phyloP scores from a whole-genome alignment of 2,888 invertebrate species.

The Ormyrus pomaceus region DNA sequence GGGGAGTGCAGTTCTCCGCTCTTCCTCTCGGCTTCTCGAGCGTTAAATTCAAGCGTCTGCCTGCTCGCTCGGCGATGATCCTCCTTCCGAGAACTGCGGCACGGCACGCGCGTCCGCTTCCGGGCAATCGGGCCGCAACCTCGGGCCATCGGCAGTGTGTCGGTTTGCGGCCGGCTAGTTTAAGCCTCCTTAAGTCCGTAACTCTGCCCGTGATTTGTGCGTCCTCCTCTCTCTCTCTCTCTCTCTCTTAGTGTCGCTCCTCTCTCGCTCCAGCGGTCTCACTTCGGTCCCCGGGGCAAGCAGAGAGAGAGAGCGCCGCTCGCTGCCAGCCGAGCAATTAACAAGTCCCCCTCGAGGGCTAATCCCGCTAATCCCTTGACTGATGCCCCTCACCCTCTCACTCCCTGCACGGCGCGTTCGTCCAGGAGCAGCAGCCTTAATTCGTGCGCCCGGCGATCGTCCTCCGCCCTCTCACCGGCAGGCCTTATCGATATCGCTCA shows the following conservation, averaged over 20 bases:
- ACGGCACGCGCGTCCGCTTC: background rate
- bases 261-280: slow-evolving; percentile 11
- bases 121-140: background rate
- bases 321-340: slow-evolving; percentile 71
- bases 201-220: slow-evolving; percentile 74
- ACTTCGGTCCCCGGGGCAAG: slow-evolving; percentile 11
- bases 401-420: background rate
- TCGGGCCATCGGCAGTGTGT: slow-evolving; percentile 12
- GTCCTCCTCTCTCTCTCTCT: slow-evolving; percentile 40
- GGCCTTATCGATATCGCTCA: background rate
- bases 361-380: slow-evolving; percentile 76
- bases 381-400: slow-evolving; percentile 68
- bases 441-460: background rate
- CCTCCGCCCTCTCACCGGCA: background rate
- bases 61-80: background rate
- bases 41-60: background rate
- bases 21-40: background rate
- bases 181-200: slow-evolving; percentile 75
- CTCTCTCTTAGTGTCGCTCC: slow-evolving; percentile 13
- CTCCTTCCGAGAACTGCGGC: background rate
- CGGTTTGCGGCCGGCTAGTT: slow-evolving; percentile 53
- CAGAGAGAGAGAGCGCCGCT: slow-evolving; percentile 41
- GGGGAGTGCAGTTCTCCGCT: too few relatives aligned
- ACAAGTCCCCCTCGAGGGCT: slow-evolving; percentile 75
- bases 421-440: slow-evolving; percentile 1